A percentile compares a stretch with the other conserved stretches of the same genome.
phyloP scores from a whole-genome alignment of 2,888 invertebrate genomes.

The Tanypteryx hageni region DNA sequence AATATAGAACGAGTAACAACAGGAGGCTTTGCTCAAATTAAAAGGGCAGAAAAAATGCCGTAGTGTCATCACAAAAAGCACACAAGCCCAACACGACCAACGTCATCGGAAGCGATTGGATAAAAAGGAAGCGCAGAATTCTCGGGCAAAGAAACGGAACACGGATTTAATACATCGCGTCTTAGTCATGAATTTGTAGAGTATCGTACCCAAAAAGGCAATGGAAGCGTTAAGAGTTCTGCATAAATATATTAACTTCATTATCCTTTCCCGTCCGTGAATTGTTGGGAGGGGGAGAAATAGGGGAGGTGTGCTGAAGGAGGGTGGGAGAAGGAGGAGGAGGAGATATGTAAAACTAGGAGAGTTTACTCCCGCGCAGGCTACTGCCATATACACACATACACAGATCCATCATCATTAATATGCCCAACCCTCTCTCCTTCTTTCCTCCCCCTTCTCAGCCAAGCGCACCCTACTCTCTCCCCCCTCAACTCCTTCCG shows the following conservation, averaged over 20 bases:
- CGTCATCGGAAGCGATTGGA: not conserved
- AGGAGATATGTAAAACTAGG: not conserved
- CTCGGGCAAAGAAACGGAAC: not conserved
- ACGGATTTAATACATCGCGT: not conserved
- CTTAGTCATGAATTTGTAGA: slow-evolving; percentile 30
- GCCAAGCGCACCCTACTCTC: not conserved
- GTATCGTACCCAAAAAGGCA: not conserved
- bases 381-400: slow-evolving; percentile 44
- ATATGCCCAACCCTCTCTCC: not conserved
- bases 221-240: not conserved
- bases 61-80: not conserved
- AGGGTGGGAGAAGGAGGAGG: not conserved
- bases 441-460: not conserved
- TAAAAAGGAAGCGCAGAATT: not conserved
- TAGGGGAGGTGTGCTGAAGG: not conserved
- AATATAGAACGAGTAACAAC: not conserved
- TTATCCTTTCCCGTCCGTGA: not conserved
- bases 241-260: slow-evolving; percentile 20
- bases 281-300: not conserved
- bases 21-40: not conserved
- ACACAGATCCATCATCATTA: not conserved
- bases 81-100: not conserved
- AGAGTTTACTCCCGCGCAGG: not conserved
- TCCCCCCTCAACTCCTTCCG: not conserved
- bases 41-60: not conserved